A percentile compares a stretch with the other conserved stretches of the same genome.
These are phyloP conservation scores for Sceloporus undulatus DNA, from an alignment of 2,113 vertebrate genomes.

Conservation along the genomic window DNA sequence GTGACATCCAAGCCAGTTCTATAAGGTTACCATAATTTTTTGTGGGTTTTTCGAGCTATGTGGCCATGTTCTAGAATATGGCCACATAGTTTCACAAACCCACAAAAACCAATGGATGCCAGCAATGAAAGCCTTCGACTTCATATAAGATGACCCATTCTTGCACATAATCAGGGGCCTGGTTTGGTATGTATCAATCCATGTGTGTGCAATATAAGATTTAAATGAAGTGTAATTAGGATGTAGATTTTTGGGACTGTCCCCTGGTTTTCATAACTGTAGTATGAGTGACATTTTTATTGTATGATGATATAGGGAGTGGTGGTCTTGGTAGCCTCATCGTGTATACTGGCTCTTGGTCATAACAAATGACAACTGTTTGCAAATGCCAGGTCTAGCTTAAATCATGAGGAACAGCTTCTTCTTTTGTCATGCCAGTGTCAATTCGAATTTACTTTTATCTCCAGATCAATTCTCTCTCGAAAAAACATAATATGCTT, in stretches of 20 bases:
- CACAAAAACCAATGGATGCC: too few species aligned
- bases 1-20: not conserved
- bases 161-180: not conserved
- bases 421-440: constrained; percentile 39
- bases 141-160: not conserved
- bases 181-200: not conserved
- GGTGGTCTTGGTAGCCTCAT: not conserved
- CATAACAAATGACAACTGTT: not conserved
- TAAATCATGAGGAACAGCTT: constrained; percentile 20
- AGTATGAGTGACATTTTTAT: not conserved
- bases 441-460: constrained; percentile 42
- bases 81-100: too few species aligned
- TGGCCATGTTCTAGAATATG: too few species aligned
- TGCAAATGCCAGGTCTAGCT: constrained; percentile 10
- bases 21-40: too few species aligned
- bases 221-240: not conserved
- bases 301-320: not conserved
- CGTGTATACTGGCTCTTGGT: not conserved
- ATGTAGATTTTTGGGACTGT: not conserved
- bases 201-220: not conserved
- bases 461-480: constrained; percentile 12
- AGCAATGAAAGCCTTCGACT: too few species aligned
- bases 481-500: not conserved
- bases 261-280: not conserved
- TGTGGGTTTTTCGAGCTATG: too few species aligned